Evolutionary conservation across 2,113 vertebrate genomes (phyloP).

Genomic region (Typhlomys cinereus): DNA sequence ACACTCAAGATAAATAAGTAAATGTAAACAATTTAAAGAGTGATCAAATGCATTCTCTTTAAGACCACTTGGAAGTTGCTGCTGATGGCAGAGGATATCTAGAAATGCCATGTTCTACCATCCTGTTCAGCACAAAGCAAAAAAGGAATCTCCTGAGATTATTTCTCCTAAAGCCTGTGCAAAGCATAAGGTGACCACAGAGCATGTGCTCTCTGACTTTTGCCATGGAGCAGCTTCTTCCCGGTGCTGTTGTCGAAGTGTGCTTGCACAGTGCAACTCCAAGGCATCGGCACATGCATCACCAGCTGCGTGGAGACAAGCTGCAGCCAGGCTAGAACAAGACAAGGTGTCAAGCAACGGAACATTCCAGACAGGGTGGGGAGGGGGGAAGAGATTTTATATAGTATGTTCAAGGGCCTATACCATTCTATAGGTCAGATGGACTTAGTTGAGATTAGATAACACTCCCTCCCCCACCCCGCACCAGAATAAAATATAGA

Average conservation of each 20-base stretch:
- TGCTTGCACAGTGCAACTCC: accelerated
- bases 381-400: not conserved
- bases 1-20: too few relatives aligned
- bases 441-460: not conserved
- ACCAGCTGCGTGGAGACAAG: conserved; percentile 22
- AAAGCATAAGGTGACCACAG: not conserved
- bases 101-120: not conserved
- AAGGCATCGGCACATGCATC: not conserved
- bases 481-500: not conserved
- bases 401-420: not conserved
- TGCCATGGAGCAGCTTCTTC: not conserved
- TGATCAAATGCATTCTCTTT: not conserved
- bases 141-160: not conserved
- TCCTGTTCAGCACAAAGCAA: not conserved
- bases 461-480: too few relatives aligned
- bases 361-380: too few relatives aligned
- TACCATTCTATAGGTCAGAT: not conserved
- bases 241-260: not conserved
- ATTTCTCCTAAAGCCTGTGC: not conserved
- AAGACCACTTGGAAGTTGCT: not conserved
- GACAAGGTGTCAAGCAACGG: not conserved
- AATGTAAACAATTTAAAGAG: not conserved
- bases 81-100: not conserved
- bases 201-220: not conserved
- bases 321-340: not conserved